phyloP scores from a whole-genome alignment of 2,888 invertebrate species.

The Eristalis arbustorum region DNA sequence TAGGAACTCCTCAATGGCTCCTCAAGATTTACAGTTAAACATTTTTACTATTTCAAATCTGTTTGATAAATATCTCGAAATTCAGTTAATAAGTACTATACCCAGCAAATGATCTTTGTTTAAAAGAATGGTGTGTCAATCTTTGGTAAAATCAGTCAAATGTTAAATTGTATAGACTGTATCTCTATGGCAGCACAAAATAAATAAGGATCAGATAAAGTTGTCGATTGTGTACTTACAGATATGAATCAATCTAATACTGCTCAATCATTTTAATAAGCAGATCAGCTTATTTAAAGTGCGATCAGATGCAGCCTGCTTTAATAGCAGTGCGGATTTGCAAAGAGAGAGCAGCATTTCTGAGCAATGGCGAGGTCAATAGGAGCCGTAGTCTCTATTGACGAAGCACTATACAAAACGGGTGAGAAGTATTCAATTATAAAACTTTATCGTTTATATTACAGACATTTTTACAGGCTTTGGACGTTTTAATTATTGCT shows the following conservation, averaged over 20 bases:
- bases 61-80: too few species aligned
- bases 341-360: not conserved
- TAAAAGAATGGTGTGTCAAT: too few species aligned
- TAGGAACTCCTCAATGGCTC: too few species aligned
- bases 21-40: too few species aligned
- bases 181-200: not conserved
- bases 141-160: too few species aligned
- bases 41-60: too few species aligned
- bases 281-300: slow-evolving; percentile 26
- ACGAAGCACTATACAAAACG: slow-evolving; percentile 57
- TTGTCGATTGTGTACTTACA: slow-evolving; percentile 3
- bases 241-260: not conserved
- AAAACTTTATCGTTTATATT: not conserved
- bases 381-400: slow-evolving; percentile 35
- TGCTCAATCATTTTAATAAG: slow-evolving; percentile 2
- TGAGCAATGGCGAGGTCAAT: slow-evolving; percentile 26
- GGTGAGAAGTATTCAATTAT: slow-evolving; percentile 8
- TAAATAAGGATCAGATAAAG: not conserved
- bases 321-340: slow-evolving; percentile 10
- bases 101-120: too few species aligned
- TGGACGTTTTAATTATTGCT: slow-evolving; percentile 81
- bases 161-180: too few species aligned
- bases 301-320: not conserved
- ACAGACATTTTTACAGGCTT: slow-evolving; percentile 78
- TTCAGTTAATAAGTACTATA: too few species aligned